Evolutionary conservation across 2,113 vertebrate species (phyloP).

Genomic region (Stomatorhinus ivindoensis): DNA sequence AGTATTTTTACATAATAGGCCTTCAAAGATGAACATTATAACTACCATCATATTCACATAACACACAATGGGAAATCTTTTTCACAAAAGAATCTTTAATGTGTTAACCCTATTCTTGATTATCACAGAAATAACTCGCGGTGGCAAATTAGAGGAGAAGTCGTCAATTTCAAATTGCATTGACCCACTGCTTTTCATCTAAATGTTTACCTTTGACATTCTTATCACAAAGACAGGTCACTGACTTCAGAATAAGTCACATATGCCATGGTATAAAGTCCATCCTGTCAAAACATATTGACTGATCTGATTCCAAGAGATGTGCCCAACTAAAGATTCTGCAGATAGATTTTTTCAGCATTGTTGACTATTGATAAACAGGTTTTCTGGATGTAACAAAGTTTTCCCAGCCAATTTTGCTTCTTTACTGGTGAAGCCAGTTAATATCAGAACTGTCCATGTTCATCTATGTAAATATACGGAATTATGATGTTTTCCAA

Average conservation of each 20-base stretch:
- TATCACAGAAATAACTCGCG: background rate
- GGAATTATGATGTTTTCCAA: background rate
- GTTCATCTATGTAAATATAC: background rate
- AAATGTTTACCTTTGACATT: conserved; percentile 1
- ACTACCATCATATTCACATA: background rate
- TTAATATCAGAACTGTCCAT: background rate
- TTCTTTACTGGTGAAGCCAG: background rate
- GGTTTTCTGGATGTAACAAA: background rate
- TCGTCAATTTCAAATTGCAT: background rate
- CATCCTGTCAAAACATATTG: background rate
- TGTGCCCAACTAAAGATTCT: background rate
- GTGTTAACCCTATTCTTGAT: background rate
- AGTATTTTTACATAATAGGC: background rate
- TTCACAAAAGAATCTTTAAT: background rate
- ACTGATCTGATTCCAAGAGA: background rate
- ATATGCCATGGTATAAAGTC: conserved; percentile 4
- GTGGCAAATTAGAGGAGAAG: background rate
- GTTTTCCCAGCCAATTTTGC: background rate
- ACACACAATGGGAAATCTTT: background rate
- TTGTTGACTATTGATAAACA: background rate
- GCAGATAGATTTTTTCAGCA: background rate
- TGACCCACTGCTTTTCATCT: background rate
- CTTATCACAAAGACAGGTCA: conserved; percentile 12
- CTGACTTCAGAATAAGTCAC: conserved; percentile 4
- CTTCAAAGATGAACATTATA: background rate